Evolutionary conservation across 2,797 vertebrate species (phyloP), one percentile per base, ranked within the genome.

Genomic region (Rhinella marina): DNA sequence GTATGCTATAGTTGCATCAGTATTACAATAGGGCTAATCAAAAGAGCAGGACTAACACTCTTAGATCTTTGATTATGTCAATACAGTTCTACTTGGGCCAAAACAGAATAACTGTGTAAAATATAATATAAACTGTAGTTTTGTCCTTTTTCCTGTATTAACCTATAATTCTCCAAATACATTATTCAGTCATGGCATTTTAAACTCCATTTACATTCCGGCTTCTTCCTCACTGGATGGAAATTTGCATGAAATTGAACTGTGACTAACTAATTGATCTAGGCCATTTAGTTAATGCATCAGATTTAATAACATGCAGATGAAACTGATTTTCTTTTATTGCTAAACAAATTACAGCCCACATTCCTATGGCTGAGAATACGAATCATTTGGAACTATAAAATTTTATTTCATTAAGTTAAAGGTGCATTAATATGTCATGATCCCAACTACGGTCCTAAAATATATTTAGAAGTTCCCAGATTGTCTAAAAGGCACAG

Each of bases 261-360:
- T 84, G 59, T 72, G 82, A 77, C 75, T 80, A 78, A 79, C 81
- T 88, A 88, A 84, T 88, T 88, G 87, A 68, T 79, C 82, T 72
- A 61, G 66, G 82, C 73, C 66, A 85, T 88, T 84, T 62, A 79
- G 52, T 84, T 79, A 88, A 84, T 66, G 81, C 52, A 84, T 78
- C 17, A 25, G 68, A 88, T 84, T 85, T 81, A 88, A 88, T 88
- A 88, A 73, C 62, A 21, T 80, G 59, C 82, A 85, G 64, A 84
- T 73, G 52, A 84, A 84, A 78, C 81, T 79, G 29, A 79, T 88
- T 84, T 84, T 76, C 81, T 77, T 88, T 88, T 78, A 84, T 79
- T 84, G 82, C 87, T 88, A 80, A 72, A 77, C 76, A 84, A 84
- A 88, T 85, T 80, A 52, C 3, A 81, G 48, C 6, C 66, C 41